Evolutionary conservation across 2,797 vertebrate species (phyloP), one percentile per base, ranked within the genome.

Genomic region (Mallotus villosus): DNA sequence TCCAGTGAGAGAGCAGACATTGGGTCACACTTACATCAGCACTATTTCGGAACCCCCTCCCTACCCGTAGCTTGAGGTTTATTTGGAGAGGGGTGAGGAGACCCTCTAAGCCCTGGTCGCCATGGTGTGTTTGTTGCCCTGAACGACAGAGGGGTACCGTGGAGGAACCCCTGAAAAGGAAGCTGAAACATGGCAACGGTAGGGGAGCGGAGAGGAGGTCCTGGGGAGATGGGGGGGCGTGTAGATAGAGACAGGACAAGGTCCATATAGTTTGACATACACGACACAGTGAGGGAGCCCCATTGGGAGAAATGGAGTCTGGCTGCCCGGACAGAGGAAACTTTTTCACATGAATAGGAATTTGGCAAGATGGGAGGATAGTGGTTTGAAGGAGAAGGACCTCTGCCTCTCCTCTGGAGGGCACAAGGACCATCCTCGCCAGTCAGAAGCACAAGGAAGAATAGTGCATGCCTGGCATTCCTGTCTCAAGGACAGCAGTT

Each of bases 401-500:
- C 34, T 37, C 7, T 1, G 34, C 14, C 41, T 12, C 12, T 46
- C 2, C 12, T 14, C 41, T 21, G 46, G 59, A 63, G 5, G 34
- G 19, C 21, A 63, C 64, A 34, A 49, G 53, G 55, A 21, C 25
- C 71, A 71, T 62, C 53, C 37, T 55, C 32, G 19, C 51, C 19
- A 37, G 64, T 63, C 53, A 59, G 32, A 19, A 70, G 70, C 49
- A 64, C 53, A 7, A 64, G 29, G 25, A 51, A 46, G 24, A 2
- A 63, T 9, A 67, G 61, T 19, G 71, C 64, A 66, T 60, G 70
- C 37, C 71, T 22, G 29, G 63, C 55, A 80, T 84, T 83, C 79
- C 81, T 81, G n/a, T 22, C 72, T 77, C 63, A 70, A 79, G 63
- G 71, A 63, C 77, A 73, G 46, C 9, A 22, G 62, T 76, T 78